phyloP scores from a whole-genome alignment of 1,140 invertebrate species.

The Drosophila cardini region DNA sequence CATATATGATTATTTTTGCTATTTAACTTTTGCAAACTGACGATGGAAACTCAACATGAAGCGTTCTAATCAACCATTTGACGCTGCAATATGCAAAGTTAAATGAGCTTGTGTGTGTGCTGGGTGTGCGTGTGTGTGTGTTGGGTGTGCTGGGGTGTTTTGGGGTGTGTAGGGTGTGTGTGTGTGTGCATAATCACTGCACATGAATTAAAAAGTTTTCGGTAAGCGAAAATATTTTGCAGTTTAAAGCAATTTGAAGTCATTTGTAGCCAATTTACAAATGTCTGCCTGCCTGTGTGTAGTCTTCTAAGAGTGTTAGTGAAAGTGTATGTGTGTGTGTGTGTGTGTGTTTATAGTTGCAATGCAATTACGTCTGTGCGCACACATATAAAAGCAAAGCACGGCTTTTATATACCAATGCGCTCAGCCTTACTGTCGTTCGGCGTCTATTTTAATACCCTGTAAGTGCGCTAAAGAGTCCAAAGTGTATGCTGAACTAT shows the following conservation, averaged over 20 bases:
- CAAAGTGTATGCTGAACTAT: background rate
- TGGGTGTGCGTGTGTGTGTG: slow-evolving; percentile 6
- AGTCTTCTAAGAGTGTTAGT: slow-evolving; percentile 21
- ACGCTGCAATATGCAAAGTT: slow-evolving; percentile 38
- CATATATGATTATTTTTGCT: slow-evolving; percentile 30
- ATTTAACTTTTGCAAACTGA: slow-evolving; percentile 32
- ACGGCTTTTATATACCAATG: slow-evolving; percentile 65
- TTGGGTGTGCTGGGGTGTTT: background rate
- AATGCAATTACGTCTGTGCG: slow-evolving; percentile 71
- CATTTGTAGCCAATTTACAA: slow-evolving; percentile 83
- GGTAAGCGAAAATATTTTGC: slow-evolving; percentile 78
- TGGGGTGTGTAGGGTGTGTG: background rate
- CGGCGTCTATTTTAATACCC: slow-evolving; percentile 20
- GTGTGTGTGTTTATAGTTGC: slow-evolving; percentile 39
- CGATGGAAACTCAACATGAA: slow-evolving; percentile 20
- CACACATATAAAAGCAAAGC: slow-evolving; percentile 32
- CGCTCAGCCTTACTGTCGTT: slow-evolving; percentile 54
- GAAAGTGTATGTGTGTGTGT: slow-evolving; percentile 25
- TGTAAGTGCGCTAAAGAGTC: background rate
- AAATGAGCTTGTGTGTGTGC: background rate
- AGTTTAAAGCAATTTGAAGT: slow-evolving; percentile 83
- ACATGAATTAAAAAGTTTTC: slow-evolving; percentile 79
- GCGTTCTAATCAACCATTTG: slow-evolving; percentile 70
- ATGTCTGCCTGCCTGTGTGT: slow-evolving; percentile 63
- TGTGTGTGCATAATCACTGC: slow-evolving; percentile 72